Percentiles rank a stretch among this genome's conserved stretches.
Conservation (phyloP, 1,140 invertebrate species). For the Drosophila funebris region DNA sequence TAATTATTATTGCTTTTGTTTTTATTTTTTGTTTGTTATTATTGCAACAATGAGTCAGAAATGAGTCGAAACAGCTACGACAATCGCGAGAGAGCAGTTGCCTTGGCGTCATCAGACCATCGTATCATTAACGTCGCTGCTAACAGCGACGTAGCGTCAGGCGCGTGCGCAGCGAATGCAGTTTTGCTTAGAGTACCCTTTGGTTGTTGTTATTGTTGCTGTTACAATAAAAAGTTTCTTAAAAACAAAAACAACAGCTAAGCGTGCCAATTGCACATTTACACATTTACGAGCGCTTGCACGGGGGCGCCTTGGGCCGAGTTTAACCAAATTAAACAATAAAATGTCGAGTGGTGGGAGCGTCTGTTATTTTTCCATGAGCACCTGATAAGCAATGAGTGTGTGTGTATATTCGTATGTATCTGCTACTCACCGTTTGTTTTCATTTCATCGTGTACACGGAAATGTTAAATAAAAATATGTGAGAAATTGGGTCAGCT, state of each 20-base stretch:
- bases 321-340: conserved; percentile 71
- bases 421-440: conserved; percentile 8
- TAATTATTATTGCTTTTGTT: conserved; percentile 7
- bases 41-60: conserved; percentile 29
- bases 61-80: neutral
- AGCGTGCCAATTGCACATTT: conserved; percentile 63
- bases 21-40: conserved; percentile 2
- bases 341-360: conserved; percentile 45
- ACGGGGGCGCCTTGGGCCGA: conserved; percentile 63
- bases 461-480: conserved; percentile 30
- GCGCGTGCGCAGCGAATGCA: conserved; percentile 57
- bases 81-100: conserved; percentile 5
- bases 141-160: conserved; percentile 14
- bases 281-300: conserved; percentile 64
- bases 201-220: conserved; percentile 10
- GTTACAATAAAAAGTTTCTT: conserved; percentile 12
- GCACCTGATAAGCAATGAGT: conserved; percentile 48
- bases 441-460: conserved; percentile 25
- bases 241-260: conserved; percentile 48
- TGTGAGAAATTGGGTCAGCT: conserved; percentile 39
- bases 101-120: conserved; percentile 8
- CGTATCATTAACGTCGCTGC: neutral
- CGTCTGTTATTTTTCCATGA: conserved; percentile 48
- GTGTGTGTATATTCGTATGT: conserved; percentile 2
- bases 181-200: conserved; percentile 16